phyloP scores from a whole-genome alignment of 1,140 invertebrate genomes.

The Drosophila rufa region DNA sequence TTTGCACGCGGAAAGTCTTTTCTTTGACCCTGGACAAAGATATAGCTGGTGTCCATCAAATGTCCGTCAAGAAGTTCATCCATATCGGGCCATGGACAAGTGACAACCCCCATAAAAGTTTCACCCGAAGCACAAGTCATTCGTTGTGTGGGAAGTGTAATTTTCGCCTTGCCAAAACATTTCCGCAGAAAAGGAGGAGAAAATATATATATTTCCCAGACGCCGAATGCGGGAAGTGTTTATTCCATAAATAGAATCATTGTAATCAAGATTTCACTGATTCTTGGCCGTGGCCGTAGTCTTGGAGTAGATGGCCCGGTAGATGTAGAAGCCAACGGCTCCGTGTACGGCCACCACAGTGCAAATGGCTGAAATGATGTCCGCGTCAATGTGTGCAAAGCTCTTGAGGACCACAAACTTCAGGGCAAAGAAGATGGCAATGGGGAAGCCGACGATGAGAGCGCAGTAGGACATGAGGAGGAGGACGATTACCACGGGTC shows the following conservation, averaged over 20 bases:
- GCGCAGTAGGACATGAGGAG: conserved; percentile 36
- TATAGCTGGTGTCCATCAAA: conserved; percentile 14
- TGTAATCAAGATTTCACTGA: background rate
- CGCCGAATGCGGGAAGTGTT: conserved; percentile 19
- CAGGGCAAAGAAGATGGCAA: conserved; percentile 43
- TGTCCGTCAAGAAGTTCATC: conserved; percentile 15
- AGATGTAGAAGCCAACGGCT: conserved; percentile 46
- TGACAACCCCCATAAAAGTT: conserved; percentile 26
- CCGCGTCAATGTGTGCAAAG: conserved; percentile 28
- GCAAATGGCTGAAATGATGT: conserved; percentile 48
- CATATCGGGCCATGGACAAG: background rate
- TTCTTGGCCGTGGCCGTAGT: conserved; percentile 4
- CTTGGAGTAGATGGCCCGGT: conserved; percentile 33
- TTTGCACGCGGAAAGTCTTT: conserved; percentile 38
- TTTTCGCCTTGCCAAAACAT: conserved; percentile 26
- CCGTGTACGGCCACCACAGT: conserved; percentile 42
- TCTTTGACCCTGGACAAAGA: conserved; percentile 10
- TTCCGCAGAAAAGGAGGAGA: conserved; percentile 1
- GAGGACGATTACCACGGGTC: conserved; percentile 23
- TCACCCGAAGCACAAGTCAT: conserved; percentile 9
- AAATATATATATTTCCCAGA: conserved; percentile 10
- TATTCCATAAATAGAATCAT: conserved; percentile 1
- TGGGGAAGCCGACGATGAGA: conserved; percentile 43
- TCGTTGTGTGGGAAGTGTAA: conserved; percentile 18
- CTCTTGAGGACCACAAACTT: conserved; percentile 56